These are phyloP conservation scores for Brachystomella parvula DNA, from an alignment of 1,140 invertebrate genomes.

Conservation along the genomic window DNA sequence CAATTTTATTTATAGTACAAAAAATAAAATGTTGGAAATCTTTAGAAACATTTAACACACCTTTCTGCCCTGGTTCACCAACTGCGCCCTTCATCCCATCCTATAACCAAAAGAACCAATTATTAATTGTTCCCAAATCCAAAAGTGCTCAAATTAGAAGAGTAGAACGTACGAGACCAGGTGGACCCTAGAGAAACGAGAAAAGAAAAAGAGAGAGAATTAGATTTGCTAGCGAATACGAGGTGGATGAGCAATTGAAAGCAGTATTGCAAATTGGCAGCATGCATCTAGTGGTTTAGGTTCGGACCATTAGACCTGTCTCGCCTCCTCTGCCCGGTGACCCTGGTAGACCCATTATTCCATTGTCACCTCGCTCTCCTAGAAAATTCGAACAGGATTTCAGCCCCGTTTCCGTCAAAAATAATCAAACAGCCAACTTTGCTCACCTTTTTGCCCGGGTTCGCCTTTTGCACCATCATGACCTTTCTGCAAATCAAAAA, in stretches of 20 bases:
- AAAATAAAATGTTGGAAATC: background rate
- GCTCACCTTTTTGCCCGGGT: background rate
- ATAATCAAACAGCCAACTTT: too few relatives aligned
- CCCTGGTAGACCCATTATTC: constrained; percentile 88
- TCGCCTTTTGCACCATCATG: constrained; percentile 7
- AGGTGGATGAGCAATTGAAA: background rate
- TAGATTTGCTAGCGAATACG: too few relatives aligned
- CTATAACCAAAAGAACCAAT: background rate
- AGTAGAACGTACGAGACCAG: background rate
- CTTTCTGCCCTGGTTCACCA: constrained; percentile 61
- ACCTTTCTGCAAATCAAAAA: background rate
- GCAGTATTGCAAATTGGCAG: background rate
- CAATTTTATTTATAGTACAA: background rate
- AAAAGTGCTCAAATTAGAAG: background rate
- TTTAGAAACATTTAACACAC: constrained; percentile 40
- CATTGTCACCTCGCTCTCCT: constrained; percentile 79
- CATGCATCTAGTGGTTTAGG: background rate
- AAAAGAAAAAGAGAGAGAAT: background rate
- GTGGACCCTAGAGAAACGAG: background rate
- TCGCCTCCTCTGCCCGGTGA: constrained; percentile 56
- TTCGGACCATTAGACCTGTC: constrained; percentile 21
- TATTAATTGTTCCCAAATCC: too few relatives aligned
- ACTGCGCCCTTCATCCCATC: constrained; percentile 34
- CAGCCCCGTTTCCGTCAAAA: too few relatives aligned
- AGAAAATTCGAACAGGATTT: too few relatives aligned